These are phyloP conservation scores for Myotis planiceps DNA, from an alignment of 2,797 vertebrate species.

Conservation along the genomic window DNA sequence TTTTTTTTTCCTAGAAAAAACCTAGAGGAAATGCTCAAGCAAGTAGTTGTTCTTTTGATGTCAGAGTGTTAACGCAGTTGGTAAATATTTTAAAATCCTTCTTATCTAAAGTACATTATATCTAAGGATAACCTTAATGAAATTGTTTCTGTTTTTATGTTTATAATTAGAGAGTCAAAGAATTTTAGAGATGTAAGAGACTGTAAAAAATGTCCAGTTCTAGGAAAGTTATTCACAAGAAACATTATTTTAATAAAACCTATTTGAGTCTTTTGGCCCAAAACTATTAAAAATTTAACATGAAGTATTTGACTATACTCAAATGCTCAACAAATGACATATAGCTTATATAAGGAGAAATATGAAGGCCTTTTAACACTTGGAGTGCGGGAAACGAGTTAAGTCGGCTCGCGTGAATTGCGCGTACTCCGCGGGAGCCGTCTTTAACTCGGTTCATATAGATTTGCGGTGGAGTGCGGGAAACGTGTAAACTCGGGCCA, in stretches of 20 bases:
- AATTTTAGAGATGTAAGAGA: neutral
- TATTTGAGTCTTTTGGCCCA: too few relatives aligned
- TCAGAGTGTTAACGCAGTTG: slow-evolving; percentile 89
- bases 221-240: too few relatives aligned
- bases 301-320: neutral
- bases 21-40: slow-evolving; percentile 83
- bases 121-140: neutral
- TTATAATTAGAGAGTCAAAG: slow-evolving; percentile 16
- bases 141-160: slow-evolving; percentile 15
- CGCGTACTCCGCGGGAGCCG: too few relatives aligned
- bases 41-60: slow-evolving; percentile 84
- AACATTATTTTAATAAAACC: too few relatives aligned
- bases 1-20: slow-evolving; percentile 89
- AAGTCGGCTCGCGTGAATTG: too few relatives aligned
- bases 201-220: neutral
- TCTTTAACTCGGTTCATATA: too few relatives aligned
- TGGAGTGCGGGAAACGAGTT: too few relatives aligned
- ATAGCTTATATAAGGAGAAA: neutral
- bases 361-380: neutral
- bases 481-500: too few relatives aligned
- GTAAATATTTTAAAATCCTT: slow-evolving; percentile 87
- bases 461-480: too few relatives aligned
- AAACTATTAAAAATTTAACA: too few relatives aligned
- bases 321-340: slow-evolving; percentile 31
- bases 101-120: slow-evolving; percentile 24